These are phyloP conservation scores for Bellardia bayeri DNA, from an alignment of 2,888 invertebrate genomes.

Conservation along the genomic window DNA sequence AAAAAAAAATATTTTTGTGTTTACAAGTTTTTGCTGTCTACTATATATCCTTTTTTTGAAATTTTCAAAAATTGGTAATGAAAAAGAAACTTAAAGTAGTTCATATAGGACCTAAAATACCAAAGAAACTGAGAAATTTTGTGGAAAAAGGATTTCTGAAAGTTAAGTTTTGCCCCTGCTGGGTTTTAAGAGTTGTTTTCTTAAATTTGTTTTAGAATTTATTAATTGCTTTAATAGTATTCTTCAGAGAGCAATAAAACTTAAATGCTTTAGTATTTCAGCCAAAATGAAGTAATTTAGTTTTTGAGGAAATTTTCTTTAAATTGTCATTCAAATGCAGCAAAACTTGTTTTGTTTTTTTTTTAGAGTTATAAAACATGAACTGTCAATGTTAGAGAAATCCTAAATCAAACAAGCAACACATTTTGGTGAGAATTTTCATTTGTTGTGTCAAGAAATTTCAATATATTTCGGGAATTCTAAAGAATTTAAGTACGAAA, in stretches of 20 bases:
- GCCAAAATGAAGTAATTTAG: not conserved
- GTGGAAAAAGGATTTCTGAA: no score
- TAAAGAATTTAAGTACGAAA: slow-evolving; percentile 26
- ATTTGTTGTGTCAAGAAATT: not conserved
- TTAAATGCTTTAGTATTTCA: not conserved
- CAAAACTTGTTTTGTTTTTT: slow-evolving; percentile 58
- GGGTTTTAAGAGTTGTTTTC: no score
- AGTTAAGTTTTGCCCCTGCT: no score
- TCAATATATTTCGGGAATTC: slow-evolving; percentile 60
- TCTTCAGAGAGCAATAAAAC: slow-evolving; percentile 1
- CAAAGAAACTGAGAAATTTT: no score
- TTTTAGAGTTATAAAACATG: not conserved
- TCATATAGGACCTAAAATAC: no score
- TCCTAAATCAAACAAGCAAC: slow-evolving; percentile 23
- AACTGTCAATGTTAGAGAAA: slow-evolving; percentile 54
- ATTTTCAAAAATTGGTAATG: no score
- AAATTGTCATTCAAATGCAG: slow-evolving; percentile 45
- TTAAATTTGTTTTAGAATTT: no score
- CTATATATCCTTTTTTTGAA: no score
- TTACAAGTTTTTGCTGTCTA: no score
- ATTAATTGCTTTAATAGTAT: no score
- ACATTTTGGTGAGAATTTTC: slow-evolving; percentile 56
- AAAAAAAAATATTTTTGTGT: no score
- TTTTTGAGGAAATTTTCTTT: not conserved
- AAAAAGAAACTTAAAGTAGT: no score